These are phyloP conservation scores for Lysandra bellargus DNA, from an alignment of 2,888 invertebrate genomes.

Conservation along the genomic window DNA sequence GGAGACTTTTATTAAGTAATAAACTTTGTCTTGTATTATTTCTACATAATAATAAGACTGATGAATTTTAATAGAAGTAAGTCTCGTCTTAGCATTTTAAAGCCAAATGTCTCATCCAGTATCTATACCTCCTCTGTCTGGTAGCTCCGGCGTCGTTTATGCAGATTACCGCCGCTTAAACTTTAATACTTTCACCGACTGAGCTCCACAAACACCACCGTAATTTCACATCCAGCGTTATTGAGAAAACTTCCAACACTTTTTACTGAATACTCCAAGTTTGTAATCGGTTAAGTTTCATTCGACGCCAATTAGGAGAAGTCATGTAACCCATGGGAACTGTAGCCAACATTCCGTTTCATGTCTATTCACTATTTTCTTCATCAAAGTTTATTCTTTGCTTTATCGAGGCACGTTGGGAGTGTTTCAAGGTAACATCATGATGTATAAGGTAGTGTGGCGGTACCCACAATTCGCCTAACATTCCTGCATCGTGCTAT, in stretches of 20 bases:
- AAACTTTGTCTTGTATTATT: no score
- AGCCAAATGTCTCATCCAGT: conserved; percentile 22
- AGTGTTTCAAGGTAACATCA: no score
- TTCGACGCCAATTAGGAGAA: neutral
- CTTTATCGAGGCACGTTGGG: no score
- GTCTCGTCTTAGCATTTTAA: no score
- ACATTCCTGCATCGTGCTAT: no score
- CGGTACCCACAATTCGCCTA: no score
- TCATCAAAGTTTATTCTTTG: no score
- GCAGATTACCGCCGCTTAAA: conserved; percentile 55
- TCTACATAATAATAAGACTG: no score
- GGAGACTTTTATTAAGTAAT: no score
- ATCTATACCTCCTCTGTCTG: conserved; percentile 35
- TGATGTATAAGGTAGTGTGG: no score
- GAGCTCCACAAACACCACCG: conserved; percentile 30
- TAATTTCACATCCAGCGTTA: conserved; percentile 32
- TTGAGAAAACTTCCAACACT: conserved; percentile 24
- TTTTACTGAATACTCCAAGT: conserved; percentile 5
- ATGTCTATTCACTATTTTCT: no score
- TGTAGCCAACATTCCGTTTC: neutral
- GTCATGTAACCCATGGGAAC: neutral
- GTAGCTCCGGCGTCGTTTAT: conserved; percentile 50
- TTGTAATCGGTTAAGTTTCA: conserved; percentile 18
- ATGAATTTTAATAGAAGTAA: no score
- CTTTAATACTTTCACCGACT: conserved; percentile 30